Conservation (phyloP, 2,888 invertebrate species). For the Frankliniella fusca region DNA sequence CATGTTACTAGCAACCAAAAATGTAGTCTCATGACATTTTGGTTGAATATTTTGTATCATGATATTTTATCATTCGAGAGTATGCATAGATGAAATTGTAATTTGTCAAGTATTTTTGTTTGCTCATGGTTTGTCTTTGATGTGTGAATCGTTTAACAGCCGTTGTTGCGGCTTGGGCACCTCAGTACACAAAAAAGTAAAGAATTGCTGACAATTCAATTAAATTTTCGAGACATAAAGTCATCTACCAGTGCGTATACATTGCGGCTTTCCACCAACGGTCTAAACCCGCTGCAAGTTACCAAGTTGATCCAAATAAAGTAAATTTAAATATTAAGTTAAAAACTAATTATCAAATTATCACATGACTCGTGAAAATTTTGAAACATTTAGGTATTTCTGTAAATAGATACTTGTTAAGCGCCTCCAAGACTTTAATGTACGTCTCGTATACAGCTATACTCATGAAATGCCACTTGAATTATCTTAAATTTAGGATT, state of each 20-base stretch:
- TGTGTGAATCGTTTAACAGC: constrained; percentile 17
- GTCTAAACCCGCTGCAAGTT: constrained; percentile 26
- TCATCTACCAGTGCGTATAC: constrained; percentile 24
- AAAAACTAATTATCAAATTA: constrained; percentile 14
- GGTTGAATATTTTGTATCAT: constrained; percentile 26
- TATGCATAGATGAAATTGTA: constrained; percentile 8
- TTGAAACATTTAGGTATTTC: constrained; percentile 8
- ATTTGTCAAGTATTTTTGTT: constrained; percentile 23
- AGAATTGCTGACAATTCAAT: constrained; percentile 21
- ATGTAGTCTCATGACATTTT: constrained; percentile 10
- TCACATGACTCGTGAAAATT: neutral
- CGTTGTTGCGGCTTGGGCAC: neutral
- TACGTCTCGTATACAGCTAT: constrained; percentile 22
- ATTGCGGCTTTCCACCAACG: constrained; percentile 24
- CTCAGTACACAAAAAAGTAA: constrained; percentile 26
- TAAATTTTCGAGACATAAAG: constrained; percentile 15
- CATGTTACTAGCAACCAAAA: constrained; percentile 25
- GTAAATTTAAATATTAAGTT: constrained; percentile 21
- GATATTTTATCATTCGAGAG: constrained; percentile 26
- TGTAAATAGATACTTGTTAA: constrained; percentile 27
- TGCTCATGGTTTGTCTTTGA: constrained; percentile 26
- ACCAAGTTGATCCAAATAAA: constrained; percentile 24
- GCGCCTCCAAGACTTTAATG: constrained; percentile 20
- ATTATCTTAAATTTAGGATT: neutral
- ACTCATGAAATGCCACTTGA: neutral